Conservation (phyloP, 2,888 invertebrate species). For the Tenthredo livida region DNA sequence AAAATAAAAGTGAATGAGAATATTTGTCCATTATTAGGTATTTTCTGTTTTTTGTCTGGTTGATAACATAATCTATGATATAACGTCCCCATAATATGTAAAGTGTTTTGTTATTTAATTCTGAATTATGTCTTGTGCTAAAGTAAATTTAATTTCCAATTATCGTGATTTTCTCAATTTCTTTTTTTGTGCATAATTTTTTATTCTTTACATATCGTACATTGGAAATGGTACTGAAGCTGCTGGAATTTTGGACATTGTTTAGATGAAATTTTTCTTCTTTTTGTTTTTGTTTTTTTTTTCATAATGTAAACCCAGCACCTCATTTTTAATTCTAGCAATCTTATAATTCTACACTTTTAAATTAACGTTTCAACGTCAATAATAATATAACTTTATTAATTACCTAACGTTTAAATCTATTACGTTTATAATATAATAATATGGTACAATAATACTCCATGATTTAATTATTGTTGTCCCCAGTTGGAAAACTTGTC, state of each 20-base stretch:
- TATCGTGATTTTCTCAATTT: neutral
- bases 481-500: slow-evolving; percentile 65
- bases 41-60: slow-evolving; percentile 62
- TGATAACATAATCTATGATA: neutral
- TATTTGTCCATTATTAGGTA: neutral
- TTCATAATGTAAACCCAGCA: slow-evolving; percentile 60
- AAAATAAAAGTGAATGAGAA: slow-evolving; percentile 12
- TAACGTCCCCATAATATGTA: neutral
- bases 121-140: neutral
- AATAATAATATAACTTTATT: slow-evolving; percentile 63
- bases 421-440: slow-evolving; percentile 73
- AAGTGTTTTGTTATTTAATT: neutral
- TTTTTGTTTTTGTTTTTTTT: slow-evolving; percentile 50
- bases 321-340: slow-evolving; percentile 56
- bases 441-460: slow-evolving; percentile 77
- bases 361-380: slow-evolving; percentile 62
- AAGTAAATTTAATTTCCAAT: slow-evolving; percentile 6
- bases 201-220: slow-evolving; percentile 76
- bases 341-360: slow-evolving; percentile 55
- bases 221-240: slow-evolving; percentile 76
- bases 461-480: slow-evolving; percentile 69
- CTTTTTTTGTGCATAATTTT: slow-evolving; percentile 58
- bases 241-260: slow-evolving; percentile 70
- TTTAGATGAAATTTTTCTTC: slow-evolving; percentile 55
- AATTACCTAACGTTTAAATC: slow-evolving; percentile 69